Percentiles rank a stretch among this genome's conserved stretches.
These are phyloP conservation scores for Melanerpes formicivorus DNA, from an alignment of 2,113 vertebrate species.

Conservation along the genomic window DNA sequence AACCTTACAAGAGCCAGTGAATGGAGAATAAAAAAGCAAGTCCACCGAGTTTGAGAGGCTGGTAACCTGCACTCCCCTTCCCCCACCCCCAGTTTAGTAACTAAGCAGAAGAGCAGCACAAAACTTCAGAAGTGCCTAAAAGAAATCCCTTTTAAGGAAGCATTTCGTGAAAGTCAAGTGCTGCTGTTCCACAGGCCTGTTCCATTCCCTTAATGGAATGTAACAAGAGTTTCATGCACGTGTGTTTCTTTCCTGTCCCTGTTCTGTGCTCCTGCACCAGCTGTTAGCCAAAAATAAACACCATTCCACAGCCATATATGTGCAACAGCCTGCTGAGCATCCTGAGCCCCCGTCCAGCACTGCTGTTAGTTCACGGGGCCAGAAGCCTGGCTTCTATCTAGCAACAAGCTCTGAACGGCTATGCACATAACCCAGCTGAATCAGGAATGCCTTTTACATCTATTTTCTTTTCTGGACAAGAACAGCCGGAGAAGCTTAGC, in stretches of 20 bases:
- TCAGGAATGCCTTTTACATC: conserved; percentile 88
- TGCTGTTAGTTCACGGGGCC: neutral
- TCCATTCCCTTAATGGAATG: neutral
- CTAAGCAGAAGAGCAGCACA: neutral
- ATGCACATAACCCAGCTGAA: conserved; percentile 91
- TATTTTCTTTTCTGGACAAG: conserved; percentile 95
- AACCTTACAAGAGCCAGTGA: neutral
- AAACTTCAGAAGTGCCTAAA: neutral
- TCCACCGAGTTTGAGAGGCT: rapidly evolving
- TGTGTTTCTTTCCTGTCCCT: conserved; percentile 22
- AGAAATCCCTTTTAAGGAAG: conserved; percentile 70
- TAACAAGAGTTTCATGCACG: neutral
- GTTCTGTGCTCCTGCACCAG: conserved; percentile 71
- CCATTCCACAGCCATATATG: conserved; percentile 89
- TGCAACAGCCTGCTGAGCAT: conserved; percentile 70
- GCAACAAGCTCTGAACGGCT: neutral
- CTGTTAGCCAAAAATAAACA: conserved; percentile 88
- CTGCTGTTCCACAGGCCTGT: neutral
- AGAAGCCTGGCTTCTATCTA: neutral
- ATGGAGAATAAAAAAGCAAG: neutral
- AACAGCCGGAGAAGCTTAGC: conserved; percentile 85
- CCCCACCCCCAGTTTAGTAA: rapidly evolving
- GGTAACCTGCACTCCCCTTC: neutral
- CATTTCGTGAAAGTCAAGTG: neutral
- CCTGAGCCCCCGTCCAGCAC: neutral